Base-by-base conservation (phyloP, 2,888 invertebrate genomes). In the Metopia argyrocephala region DNA sequence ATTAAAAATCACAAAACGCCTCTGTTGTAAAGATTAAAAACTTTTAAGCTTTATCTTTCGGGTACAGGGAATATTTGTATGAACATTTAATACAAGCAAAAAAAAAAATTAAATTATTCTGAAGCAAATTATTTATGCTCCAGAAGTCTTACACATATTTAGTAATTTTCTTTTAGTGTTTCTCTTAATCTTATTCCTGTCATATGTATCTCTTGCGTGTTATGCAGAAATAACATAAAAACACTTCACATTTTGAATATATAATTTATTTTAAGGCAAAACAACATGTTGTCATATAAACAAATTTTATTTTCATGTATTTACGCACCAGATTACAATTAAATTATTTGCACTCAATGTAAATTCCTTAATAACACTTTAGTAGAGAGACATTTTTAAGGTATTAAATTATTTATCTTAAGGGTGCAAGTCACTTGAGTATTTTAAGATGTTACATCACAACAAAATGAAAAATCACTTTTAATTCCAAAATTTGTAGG, bases 81-180 rank as follows among this genome's bases (percentile, higher is more conserved):
- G 28, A 50, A 50, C 18, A 20, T 48, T 5, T 45, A 21, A 38
- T 2, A 9, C n/a, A 28, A 56, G 28, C 25, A 31, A 61, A 23
- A 23, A 62, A 48, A 50, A 64, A 48, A 7, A 31, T 52, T 65
- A 65, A 65, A n/a, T n/a, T 59, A 65, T 31, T n/a, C 45, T 68
- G 45, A 56, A 45, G 20, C 45, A 54, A 56, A 68, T 45, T 68
- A 56, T 25, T 56, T 12, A 45, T 25, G 66, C 54, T 54, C 7
- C 18, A 66, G 54, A 68, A 56, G 45, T 23, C 54, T 45, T 68
- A 54, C 66, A 25, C 56, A 54, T 65, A 50, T 50, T 52, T 21
- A 15, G n/a, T 5, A 23, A 52, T 65, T 65, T 52, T 52, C 3
- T 31, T 61, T 61, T 4, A 23, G n/a, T n/a, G n/a, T n/a, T n/a